phyloP scores from a whole-genome alignment of 2,113 vertebrate genomes.

The Hymenochirus boettgeri region DNA sequence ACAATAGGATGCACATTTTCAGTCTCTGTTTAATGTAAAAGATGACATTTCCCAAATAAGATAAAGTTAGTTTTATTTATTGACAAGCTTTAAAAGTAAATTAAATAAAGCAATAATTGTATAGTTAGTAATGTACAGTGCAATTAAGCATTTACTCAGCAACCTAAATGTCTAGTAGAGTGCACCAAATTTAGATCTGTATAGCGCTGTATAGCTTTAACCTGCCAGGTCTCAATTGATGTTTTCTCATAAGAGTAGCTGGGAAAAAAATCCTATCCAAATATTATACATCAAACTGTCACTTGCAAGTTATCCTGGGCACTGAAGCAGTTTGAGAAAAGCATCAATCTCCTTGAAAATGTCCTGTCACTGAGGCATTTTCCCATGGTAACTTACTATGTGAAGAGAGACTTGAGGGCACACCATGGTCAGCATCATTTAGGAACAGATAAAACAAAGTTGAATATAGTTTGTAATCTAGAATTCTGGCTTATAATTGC shows the following conservation, averaged over 20 bases:
- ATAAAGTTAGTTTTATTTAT: too few species aligned
- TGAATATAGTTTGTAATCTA: not conserved
- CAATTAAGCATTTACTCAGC: not conserved
- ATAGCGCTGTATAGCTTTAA: constrained; percentile 15
- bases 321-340: constrained; percentile 31
- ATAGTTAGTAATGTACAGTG: too few species aligned
- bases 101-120: too few species aligned
- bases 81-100: too few species aligned
- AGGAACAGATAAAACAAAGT: not conserved
- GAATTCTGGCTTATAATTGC: not conserved
- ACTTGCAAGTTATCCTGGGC: constrained; percentile 23
- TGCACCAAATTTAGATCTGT: not conserved
- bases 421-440: not conserved
- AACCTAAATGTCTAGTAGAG: not conserved
- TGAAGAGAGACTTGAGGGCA: constrained; percentile 2
- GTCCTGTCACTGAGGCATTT: constrained; percentile 11
- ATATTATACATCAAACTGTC: constrained; percentile 36
- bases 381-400: constrained; percentile 15
- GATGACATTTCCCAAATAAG: too few species aligned
- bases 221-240: constrained; percentile 7
- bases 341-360: constrained; percentile 26
- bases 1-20: too few species aligned
- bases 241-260: constrained; percentile 13
- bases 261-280: constrained; percentile 23
- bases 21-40: too few species aligned